A percentile compares a stretch with the other conserved stretches of the same genome.
Evolutionary conservation across 92 coral and sea anemone species (phyloP).

Genomic region (Ricordea florida): DNA sequence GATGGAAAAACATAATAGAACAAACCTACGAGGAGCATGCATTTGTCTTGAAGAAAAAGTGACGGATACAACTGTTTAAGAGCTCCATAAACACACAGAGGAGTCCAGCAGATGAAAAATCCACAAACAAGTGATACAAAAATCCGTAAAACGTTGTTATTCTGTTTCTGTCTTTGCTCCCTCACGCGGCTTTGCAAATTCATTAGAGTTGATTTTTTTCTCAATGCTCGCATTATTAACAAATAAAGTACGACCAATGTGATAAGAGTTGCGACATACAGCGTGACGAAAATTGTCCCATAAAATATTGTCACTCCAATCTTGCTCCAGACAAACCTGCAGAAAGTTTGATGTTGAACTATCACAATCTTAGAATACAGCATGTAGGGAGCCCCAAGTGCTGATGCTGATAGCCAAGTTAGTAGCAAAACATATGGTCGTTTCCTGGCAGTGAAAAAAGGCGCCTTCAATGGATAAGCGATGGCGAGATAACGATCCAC

Average conservation of each 20-base stretch:
- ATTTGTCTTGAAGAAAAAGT: neutral
- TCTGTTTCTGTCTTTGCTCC: neutral
- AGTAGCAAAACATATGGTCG: neutral
- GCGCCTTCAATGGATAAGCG: neutral
- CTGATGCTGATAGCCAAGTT: neutral
- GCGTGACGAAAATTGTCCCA: neutral
- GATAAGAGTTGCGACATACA: neutral
- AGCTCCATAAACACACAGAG: neutral
- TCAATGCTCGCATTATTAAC: neutral
- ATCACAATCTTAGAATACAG: neutral
- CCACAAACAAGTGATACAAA: neutral
- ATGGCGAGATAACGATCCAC: neutral
- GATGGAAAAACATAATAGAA: neutral
- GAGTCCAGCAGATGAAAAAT: neutral
- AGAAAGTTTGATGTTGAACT: neutral
- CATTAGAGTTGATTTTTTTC: neutral
- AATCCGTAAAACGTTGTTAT: neutral
- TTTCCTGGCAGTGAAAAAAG: neutral
- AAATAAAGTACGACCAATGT: neutral
- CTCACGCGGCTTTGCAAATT: neutral
- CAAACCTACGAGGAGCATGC: neutral
- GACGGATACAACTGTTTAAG: neutral
- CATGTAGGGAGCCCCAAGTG: neutral
- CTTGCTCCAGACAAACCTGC: neutral
- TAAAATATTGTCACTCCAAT: neutral